Percentiles rank a stretch among this genome's conserved stretches.
Conservation (phyloP, 2,888 invertebrate genomes). For the Biston stratarius region DNA sequence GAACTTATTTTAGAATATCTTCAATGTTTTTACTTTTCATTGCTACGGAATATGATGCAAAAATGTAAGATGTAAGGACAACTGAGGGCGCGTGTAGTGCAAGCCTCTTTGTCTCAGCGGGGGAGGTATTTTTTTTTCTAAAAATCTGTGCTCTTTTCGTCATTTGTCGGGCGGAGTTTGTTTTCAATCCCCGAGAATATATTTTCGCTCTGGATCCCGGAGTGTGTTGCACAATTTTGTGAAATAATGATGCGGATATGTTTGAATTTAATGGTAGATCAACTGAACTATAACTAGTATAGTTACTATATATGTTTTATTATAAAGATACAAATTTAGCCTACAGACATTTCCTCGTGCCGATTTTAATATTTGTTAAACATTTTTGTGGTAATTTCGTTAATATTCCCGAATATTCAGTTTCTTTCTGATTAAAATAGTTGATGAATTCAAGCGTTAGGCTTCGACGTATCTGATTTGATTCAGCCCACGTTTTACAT, state of each 20-base stretch:
- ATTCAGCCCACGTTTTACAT: too few species aligned
- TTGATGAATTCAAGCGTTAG: too few species aligned
- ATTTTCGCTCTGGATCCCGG: constrained; percentile 29
- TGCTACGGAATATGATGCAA: constrained; percentile 83
- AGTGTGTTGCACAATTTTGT: constrained; percentile 13
- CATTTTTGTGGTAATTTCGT: too few species aligned
- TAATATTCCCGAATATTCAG: too few species aligned
- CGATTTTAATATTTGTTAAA: too few species aligned
- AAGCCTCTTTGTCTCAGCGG: constrained; percentile 65
- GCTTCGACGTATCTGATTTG: too few species aligned
- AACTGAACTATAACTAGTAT: too few species aligned
- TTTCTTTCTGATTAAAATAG: too few species aligned
- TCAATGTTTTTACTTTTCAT: constrained; percentile 84
- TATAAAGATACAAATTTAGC: too few species aligned
- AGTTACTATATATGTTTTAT: too few species aligned
- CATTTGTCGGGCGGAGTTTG: constrained; percentile 46
- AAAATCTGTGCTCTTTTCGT: constrained; percentile 63
- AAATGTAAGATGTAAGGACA: constrained; percentile 84
- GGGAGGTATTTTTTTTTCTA: constrained; percentile 58
- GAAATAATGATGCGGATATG: constrained; percentile 19
- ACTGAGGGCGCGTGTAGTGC: constrained; percentile 74
- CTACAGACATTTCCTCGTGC: too few species aligned
- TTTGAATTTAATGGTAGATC: constrained; percentile 4
- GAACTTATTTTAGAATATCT: constrained; percentile 44
- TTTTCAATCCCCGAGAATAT: constrained; percentile 33